These are phyloP conservation scores for Agriopis aurantiaria DNA, from an alignment of 2,888 invertebrate genomes.

Conservation along the genomic window DNA sequence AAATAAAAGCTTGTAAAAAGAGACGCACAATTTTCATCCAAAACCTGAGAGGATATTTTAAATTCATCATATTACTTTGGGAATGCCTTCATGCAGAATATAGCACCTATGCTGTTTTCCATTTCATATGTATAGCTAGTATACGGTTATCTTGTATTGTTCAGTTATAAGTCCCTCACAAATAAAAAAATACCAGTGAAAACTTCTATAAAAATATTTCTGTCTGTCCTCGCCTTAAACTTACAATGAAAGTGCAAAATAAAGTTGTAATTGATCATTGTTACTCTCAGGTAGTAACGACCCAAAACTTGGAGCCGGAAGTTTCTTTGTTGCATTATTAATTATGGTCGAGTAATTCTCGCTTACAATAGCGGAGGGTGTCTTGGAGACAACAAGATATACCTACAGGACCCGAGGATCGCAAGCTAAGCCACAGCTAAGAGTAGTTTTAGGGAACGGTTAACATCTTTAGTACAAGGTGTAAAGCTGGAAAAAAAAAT, in stretches of 20 bases:
- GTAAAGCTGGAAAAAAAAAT: too few relatives aligned
- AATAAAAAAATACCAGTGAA: not conserved
- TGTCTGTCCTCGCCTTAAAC: constrained; percentile 6
- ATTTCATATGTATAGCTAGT: too few relatives aligned
- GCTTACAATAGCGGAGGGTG: constrained; percentile 12
- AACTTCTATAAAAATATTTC: not conserved
- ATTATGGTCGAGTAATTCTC: constrained; percentile 33
- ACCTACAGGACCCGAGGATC: not conserved
- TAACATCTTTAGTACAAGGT: too few relatives aligned
- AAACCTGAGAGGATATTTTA: too few relatives aligned
- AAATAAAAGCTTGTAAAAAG: too few relatives aligned
- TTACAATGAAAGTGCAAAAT: constrained; percentile 33
- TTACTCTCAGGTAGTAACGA: constrained; percentile 24
- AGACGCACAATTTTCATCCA: too few relatives aligned
- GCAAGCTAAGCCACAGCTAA: not conserved
- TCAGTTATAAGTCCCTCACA: not conserved
- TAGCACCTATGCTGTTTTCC: too few relatives aligned
- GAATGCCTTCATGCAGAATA: too few relatives aligned
- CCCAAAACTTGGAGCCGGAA: constrained; percentile 32
- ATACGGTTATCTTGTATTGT: too few relatives aligned
- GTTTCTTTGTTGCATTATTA: constrained; percentile 38
- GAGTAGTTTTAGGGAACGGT: not conserved
- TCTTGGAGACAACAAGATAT: constrained; percentile 18
- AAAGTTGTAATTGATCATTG: constrained; percentile 37
- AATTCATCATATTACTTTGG: too few relatives aligned